phyloP scores from a whole-genome alignment of 1,140 invertebrate species.

The Pantala flavescens region DNA sequence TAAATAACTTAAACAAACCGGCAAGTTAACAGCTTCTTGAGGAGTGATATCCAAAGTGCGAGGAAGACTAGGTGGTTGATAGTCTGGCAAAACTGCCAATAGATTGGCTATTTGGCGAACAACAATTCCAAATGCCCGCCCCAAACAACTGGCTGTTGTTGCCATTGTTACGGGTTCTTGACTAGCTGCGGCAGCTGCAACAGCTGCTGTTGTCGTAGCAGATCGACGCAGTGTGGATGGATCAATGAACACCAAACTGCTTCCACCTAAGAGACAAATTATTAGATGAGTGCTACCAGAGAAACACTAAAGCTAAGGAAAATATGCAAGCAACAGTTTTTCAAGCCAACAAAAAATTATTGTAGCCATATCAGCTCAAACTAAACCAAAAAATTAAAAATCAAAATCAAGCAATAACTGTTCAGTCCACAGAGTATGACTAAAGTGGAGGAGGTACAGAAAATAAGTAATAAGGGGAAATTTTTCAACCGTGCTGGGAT shows the following conservation, averaged over 20 bases:
- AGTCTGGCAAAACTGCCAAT: constrained; percentile 66
- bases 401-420: neutral
- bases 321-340: neutral
- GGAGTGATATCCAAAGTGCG: constrained; percentile 53
- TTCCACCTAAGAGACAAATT: constrained; percentile 42
- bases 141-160: constrained; percentile 84
- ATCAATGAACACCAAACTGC: constrained; percentile 90
- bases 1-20: constrained; percentile 38
- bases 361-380: neutral
- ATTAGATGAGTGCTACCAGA: too few species aligned
- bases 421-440: too few species aligned
- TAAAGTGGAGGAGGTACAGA: neutral
- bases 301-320: neutral
- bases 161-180: constrained; percentile 86
- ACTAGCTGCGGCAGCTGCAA: constrained; percentile 38
- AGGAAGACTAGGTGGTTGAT: constrained; percentile 50
- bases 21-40: constrained; percentile 58
- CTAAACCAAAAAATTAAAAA: neutral
- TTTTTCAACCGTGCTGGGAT: neutral
- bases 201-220: constrained; percentile 52
- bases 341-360: neutral
- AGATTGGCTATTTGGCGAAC: constrained; percentile 87
- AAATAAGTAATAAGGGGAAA: neutral
- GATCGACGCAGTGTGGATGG: constrained; percentile 75
- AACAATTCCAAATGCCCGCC: constrained; percentile 87